phyloP scores from a whole-genome alignment of 2,113 vertebrate species.

The Muntiacus reevesi region DNA sequence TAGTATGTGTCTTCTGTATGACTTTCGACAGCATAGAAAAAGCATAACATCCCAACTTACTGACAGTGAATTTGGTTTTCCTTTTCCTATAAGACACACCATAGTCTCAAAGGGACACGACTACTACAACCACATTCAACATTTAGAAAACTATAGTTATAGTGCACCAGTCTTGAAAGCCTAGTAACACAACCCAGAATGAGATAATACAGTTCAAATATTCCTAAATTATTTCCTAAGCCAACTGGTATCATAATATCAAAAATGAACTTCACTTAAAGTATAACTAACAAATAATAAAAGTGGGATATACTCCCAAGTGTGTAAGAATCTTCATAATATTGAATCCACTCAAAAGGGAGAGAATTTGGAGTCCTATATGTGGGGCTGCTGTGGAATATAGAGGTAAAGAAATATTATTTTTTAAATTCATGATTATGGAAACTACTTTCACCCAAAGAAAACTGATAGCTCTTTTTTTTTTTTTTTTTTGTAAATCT shows the following conservation, averaged over 20 bases:
- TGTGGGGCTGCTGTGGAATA: background rate
- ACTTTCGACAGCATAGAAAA: background rate
- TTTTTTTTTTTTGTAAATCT: background rate
- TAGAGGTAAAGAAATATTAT: background rate
- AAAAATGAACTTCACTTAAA: background rate
- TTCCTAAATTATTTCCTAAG: background rate
- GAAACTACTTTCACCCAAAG: background rate
- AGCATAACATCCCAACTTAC: background rate
- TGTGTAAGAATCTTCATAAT: background rate
- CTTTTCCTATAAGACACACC: background rate
- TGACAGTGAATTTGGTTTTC: background rate
- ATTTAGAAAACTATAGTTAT: background rate
- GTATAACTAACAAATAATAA: background rate
- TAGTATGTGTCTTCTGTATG: background rate
- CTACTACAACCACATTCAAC: background rate
- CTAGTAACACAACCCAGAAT: background rate
- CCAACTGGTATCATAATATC: background rate
- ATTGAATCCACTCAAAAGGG: background rate
- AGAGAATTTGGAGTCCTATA: rapidly evolving
- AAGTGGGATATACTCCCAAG: background rate
- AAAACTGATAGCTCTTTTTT: background rate
- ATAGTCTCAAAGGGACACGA: background rate
- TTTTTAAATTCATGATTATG: background rate
- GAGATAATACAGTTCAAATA: background rate
- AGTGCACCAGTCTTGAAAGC: background rate